Evolutionary conservation across 1,140 invertebrate species (phyloP).

Genomic region (Dendrolimus kikuchii): DNA sequence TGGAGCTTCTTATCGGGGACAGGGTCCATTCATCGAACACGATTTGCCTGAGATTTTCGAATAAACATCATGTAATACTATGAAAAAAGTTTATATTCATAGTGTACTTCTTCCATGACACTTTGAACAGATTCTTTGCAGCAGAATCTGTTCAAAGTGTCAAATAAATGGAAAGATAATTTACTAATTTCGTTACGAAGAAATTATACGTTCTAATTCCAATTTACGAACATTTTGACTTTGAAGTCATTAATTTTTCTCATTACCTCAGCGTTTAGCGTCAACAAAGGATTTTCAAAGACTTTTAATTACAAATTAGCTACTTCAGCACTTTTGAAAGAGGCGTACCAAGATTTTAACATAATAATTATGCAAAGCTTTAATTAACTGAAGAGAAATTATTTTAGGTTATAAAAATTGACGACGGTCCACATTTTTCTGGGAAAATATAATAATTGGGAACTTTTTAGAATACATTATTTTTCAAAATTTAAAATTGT

Average conservation of each 20-base stretch:
- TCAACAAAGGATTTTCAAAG: slow-evolving; percentile 39
- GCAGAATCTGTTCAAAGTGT: slow-evolving; percentile 28
- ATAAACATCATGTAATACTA: too few species aligned
- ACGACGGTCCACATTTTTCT: too few species aligned
- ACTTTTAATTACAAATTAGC: slow-evolving; percentile 51
- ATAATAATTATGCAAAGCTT: slow-evolving; percentile 53
- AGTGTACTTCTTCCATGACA: too few species aligned
- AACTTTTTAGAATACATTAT: too few species aligned
- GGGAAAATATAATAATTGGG: too few species aligned
- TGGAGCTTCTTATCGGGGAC: slow-evolving; percentile 18
- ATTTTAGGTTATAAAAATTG: not conserved
- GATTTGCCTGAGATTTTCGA: too few species aligned
- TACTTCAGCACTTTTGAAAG: slow-evolving; percentile 40
- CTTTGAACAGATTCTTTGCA: slow-evolving; percentile 14
- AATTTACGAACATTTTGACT: slow-evolving; percentile 14
- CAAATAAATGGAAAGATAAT: slow-evolving; percentile 4
- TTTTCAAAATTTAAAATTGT: too few species aligned
- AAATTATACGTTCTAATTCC: slow-evolving; percentile 7
- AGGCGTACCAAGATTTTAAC: slow-evolving; percentile 33
- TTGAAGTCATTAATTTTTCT: slow-evolving; percentile 23
- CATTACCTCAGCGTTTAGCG: slow-evolving; percentile 24
- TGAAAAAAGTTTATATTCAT: too few species aligned
- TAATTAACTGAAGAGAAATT: slow-evolving; percentile 37
- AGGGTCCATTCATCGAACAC: slow-evolving; percentile 3
- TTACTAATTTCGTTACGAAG: slow-evolving; percentile 1